A percentile compares a stretch with the other conserved stretches of the same genome.
phyloP scores from a whole-genome alignment of 2,113 vertebrate species.

The Cochlearius cochlearius region DNA sequence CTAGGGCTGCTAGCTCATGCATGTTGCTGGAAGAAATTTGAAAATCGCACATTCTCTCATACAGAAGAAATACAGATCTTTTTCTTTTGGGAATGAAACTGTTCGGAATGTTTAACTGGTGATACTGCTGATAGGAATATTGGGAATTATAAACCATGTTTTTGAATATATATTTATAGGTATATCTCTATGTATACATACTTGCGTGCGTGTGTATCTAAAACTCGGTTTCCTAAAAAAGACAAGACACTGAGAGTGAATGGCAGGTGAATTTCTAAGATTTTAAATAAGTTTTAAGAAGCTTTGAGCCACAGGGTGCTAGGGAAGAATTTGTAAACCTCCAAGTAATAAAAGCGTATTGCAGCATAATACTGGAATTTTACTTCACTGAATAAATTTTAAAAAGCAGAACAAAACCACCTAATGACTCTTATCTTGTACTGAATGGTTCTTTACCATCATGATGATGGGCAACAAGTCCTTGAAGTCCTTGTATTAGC shows the following conservation, averaged over 20 bases:
- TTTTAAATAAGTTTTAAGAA: slow-evolving; percentile 29
- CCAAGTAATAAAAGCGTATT: neutral
- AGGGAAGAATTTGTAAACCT: slow-evolving; percentile 19
- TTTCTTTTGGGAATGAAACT: slow-evolving; percentile 14
- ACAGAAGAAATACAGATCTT: neutral
- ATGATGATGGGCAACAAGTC: neutral
- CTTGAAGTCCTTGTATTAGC: neutral
- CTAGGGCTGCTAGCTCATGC: neutral
- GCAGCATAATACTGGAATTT: neutral
- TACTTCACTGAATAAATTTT: neutral
- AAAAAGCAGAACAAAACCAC: neutral
- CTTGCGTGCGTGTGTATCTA: neutral
- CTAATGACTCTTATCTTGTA: neutral
- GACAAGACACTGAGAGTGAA: neutral
- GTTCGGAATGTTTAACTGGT: slow-evolving; percentile 18
- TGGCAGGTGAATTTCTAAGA: slow-evolving; percentile 3
- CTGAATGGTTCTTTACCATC: neutral
- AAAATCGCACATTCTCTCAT: neutral
- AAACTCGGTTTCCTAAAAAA: slow-evolving; percentile 41
- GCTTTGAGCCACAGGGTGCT: neutral
- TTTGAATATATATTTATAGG: neutral
- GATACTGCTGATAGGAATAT: slow-evolving; percentile 1
- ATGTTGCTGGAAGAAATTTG: neutral
- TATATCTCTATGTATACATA: neutral
- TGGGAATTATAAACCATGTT: neutral